These are phyloP conservation scores for Urocolius indicus DNA, from an alignment of 2,113 vertebrate species.

Conservation along the genomic window DNA sequence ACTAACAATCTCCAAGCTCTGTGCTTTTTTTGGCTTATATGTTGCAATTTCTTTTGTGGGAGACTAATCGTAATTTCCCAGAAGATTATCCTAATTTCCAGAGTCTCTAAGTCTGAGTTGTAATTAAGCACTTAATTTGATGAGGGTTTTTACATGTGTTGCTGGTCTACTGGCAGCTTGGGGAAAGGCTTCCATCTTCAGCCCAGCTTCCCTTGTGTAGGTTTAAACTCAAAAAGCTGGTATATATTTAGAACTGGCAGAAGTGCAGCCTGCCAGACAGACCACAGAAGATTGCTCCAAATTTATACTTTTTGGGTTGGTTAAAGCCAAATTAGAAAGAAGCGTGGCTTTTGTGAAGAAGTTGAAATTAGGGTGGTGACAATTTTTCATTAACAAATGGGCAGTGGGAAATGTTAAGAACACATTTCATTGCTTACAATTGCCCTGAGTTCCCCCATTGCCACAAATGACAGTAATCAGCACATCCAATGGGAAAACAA, in stretches of 20 bases:
- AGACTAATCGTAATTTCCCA: slow-evolving; percentile 48
- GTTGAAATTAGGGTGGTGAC: neutral
- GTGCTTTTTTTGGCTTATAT: slow-evolving; percentile 24
- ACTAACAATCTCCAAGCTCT: neutral
- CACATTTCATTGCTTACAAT: neutral
- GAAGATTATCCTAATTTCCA: slow-evolving; percentile 64
- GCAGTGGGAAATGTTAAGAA: neutral
- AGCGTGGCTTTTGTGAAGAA: neutral
- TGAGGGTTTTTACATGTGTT: slow-evolving; percentile 44
- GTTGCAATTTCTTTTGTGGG: slow-evolving; percentile 39
- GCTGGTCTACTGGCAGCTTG: slow-evolving; percentile 43
- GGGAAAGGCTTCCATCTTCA: slow-evolving; percentile 41
- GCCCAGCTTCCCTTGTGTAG: neutral
- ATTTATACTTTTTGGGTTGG: neutral
- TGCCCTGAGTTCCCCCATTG: neutral
- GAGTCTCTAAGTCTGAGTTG: slow-evolving; percentile 64
- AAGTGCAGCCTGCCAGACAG: neutral
- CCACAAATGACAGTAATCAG: slow-evolving; percentile 8
- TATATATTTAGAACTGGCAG: slow-evolving; percentile 16
- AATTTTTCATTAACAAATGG: neutral
- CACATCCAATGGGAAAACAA: neutral
- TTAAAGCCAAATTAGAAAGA: neutral
- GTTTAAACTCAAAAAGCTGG: slow-evolving; percentile 13
- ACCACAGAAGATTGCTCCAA: neutral
- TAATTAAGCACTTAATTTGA: slow-evolving; percentile 71